A percentile compares a stretch with the other conserved stretches of the same genome.
Evolutionary conservation across 1,140 invertebrate genomes (phyloP).

Genomic region (Brachionus manjavacas): DNA sequence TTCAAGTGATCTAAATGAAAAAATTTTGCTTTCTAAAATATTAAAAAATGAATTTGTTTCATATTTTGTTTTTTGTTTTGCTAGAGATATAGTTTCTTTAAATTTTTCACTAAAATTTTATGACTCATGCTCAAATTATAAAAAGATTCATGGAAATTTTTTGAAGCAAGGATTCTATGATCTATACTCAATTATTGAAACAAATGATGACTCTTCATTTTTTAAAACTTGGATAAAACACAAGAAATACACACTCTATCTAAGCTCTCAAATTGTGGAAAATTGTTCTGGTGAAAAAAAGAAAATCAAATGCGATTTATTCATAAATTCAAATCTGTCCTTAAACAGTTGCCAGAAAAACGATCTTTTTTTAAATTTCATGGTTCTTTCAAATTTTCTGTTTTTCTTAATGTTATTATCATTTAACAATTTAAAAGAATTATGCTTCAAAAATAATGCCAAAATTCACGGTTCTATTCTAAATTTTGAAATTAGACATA

Average conservation of each 20-base stretch:
- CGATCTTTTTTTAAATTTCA: not conserved
- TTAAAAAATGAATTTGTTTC: not conserved
- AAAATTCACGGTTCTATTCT: not conserved
- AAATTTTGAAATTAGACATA: not conserved
- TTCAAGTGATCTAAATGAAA: not conserved
- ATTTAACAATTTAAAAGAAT: not conserved
- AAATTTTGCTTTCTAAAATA: not conserved
- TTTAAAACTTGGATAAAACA: not conserved
- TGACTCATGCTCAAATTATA: not conserved
- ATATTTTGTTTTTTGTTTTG: not conserved
- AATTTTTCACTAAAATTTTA: not conserved
- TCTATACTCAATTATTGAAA: not conserved
- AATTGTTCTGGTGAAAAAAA: not conserved
- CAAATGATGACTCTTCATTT: not conserved
- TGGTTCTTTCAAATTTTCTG: not conserved
- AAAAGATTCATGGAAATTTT: not conserved
- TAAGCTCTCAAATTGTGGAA: not conserved
- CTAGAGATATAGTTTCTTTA: not conserved
- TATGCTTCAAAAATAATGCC: not conserved
- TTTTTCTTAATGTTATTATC: not conserved
- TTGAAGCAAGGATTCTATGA: not conserved
- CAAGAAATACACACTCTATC: not conserved
- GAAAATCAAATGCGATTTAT: not conserved
- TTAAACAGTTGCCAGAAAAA: not conserved
- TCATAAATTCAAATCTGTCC: not conserved